Conservation (phyloP, 2,113 vertebrate genomes). For the Vulpes vulpes region DNA sequence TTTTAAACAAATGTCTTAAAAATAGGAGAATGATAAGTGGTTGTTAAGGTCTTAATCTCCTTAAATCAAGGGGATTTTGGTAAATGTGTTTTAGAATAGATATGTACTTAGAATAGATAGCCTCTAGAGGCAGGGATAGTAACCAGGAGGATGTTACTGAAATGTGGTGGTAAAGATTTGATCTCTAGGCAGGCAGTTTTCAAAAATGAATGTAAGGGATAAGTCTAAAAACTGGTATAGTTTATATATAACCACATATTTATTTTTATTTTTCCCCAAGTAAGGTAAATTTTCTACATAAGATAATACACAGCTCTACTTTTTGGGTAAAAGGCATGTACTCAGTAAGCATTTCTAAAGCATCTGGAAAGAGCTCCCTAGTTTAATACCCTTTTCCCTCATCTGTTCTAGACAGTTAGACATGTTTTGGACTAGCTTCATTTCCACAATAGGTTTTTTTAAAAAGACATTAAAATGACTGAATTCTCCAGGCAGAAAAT, state of each 20-base stretch:
- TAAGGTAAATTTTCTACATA: slow-evolving; percentile 20
- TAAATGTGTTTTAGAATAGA: background rate
- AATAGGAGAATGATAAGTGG: background rate
- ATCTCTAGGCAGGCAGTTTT: background rate
- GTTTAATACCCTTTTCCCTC: background rate
- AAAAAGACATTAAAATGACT: slow-evolving; percentile 52
- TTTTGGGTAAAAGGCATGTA: background rate
- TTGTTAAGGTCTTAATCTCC: background rate
- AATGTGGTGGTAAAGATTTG: background rate
- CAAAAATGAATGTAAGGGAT: background rate
- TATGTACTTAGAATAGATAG: background rate
- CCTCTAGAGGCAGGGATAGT: background rate
- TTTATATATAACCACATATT: background rate
- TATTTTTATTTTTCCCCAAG: slow-evolving; percentile 45
- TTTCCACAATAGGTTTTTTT: background rate
- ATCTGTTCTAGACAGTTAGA: slow-evolving; percentile 27
- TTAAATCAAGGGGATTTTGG: background rate
- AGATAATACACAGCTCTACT: background rate
- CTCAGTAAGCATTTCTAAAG: background rate
- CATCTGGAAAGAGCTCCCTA: background rate
- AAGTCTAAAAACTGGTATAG: background rate
- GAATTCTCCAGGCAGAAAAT: slow-evolving; percentile 73
- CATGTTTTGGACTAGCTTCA: background rate
- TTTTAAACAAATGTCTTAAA: slow-evolving; percentile 32
- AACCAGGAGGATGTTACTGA: background rate